Evolutionary conservation across 2,113 vertebrate species (phyloP).

Genomic region (Oriolus oriolus): DNA sequence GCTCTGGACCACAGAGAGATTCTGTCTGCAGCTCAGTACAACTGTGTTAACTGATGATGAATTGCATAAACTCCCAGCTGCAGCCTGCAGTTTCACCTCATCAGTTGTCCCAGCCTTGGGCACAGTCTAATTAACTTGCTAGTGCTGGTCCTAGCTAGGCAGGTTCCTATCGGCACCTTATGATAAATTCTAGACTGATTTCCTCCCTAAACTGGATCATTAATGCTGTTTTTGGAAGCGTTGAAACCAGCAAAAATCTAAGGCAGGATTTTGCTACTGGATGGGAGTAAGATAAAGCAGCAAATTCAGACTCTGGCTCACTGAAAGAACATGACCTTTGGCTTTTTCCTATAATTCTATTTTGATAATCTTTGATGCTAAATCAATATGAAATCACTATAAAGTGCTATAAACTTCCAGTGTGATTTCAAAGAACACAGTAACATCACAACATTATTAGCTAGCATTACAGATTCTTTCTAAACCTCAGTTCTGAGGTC

Average conservation of each 20-base stretch:
- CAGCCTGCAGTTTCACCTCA: background rate
- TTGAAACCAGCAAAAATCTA: background rate
- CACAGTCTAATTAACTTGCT: background rate
- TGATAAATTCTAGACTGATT: background rate
- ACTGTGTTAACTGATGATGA: background rate
- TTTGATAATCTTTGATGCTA: background rate
- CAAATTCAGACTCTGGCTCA: background rate
- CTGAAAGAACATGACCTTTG: background rate
- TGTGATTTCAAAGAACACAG: background rate
- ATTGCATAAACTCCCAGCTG: background rate
- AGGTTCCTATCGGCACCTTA: background rate
- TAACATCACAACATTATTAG: background rate
- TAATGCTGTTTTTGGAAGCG: background rate
- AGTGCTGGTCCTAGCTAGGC: background rate
- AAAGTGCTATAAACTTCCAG: background rate
- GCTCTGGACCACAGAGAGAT: background rate
- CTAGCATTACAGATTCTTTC: background rate
- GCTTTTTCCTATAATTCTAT: background rate
- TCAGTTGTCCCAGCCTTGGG: background rate
- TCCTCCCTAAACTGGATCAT: background rate
- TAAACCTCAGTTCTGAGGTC: background rate
- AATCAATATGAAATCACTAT: conserved; percentile 3
- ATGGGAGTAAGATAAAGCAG: background rate
- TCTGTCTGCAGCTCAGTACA: background rate
- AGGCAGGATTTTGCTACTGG: background rate